Conservation (phyloP, 2,113 vertebrate species). For the Zapus hudsonius region DNA sequence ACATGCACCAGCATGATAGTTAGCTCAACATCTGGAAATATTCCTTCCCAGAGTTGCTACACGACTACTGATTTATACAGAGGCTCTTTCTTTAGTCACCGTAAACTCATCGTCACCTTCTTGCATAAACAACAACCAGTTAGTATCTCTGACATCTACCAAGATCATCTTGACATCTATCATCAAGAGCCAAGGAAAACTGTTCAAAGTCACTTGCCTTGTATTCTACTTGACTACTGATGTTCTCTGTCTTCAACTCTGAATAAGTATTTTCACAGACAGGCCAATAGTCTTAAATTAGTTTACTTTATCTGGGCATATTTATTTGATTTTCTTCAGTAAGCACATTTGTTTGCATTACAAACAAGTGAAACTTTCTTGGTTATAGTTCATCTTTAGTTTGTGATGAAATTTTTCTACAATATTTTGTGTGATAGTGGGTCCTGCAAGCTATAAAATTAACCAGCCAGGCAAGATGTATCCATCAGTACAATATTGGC, state of each 20-base stretch:
- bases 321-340: background rate
- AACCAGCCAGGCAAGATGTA: no score
- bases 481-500: no score
- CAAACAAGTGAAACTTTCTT: background rate
- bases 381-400: background rate
- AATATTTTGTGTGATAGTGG: background rate
- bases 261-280: background rate
- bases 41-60: background rate
- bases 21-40: background rate
- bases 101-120: no score
- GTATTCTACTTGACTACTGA: background rate
- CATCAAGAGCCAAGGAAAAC: slow-evolving; percentile 19
- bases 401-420: slow-evolving; percentile 6
- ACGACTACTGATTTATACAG: background rate
- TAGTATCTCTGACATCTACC: background rate
- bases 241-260: background rate
- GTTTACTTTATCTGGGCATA: background rate
- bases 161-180: no score
- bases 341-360: background rate
- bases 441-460: no score
- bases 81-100: background rate
- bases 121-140: background rate
- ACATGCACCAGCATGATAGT: no score
- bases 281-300: background rate
- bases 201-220: background rate